Conservation (phyloP, 2,888 invertebrate genomes). For the Sinotaia quadrata region DNA sequence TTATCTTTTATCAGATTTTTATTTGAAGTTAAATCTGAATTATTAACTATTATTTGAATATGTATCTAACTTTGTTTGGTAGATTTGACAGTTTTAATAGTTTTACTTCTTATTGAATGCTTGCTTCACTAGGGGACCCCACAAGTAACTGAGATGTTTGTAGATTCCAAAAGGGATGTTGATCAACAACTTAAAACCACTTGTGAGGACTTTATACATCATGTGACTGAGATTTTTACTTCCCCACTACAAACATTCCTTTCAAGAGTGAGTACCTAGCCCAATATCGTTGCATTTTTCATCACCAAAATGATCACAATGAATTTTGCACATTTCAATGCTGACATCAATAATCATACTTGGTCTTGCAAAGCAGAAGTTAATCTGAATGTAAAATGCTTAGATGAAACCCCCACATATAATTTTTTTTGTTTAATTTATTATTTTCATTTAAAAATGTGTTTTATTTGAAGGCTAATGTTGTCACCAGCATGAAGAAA, state of each 20-base stretch:
- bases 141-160: constrained; percentile 89
- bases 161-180: constrained; percentile 96
- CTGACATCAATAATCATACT: too few relatives aligned
- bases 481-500: constrained; percentile 67
- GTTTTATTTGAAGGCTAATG: constrained; percentile 62
- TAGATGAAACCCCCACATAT: background rate
- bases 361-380: too few relatives aligned
- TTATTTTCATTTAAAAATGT: constrained; percentile 3
- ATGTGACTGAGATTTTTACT: constrained; percentile 83
- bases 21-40: too few relatives aligned
- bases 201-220: constrained; percentile 90
- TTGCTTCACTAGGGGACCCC: constrained; percentile 96
- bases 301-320: too few relatives aligned
- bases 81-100: too few relatives aligned
- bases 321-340: too few relatives aligned
- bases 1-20: too few relatives aligned
- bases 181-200: constrained; percentile 91
- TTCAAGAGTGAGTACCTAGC: constrained; percentile 78
- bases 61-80: too few relatives aligned
- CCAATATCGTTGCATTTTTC: background rate
- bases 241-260: constrained; percentile 83
- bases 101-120: too few relatives aligned
- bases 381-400: too few relatives aligned
- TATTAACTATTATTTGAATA: too few relatives aligned
- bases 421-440: background rate